Evolutionary conservation across 2,888 invertebrate genomes (phyloP), one percentile per base, ranked within the genome.

Genomic region (Apodemia zela): DNA sequence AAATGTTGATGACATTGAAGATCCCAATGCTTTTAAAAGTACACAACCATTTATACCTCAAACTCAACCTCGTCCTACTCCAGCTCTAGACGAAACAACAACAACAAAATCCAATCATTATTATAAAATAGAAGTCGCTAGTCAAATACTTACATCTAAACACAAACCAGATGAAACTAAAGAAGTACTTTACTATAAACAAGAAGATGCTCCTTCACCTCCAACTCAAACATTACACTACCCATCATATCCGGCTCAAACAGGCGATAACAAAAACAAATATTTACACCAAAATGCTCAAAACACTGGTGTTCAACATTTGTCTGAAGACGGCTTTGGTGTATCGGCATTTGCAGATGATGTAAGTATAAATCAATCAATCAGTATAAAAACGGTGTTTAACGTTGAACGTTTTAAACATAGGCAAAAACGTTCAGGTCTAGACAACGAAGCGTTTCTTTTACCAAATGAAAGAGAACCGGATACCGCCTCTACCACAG

Each of bases 311-410:
- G 77, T 90, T 4, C 87, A 87, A 62, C 89, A 87, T 75, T 76
- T 90, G 67, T 73, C 76, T 63, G 80, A 80, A 68, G 89, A 90
- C 68, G 89, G 89, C 1, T 80, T 80, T 1, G 87, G 82, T 63
- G 80, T 85, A 0, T 84, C 89, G 25, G 89, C 89, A 0, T 88
- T 85, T 61, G 84, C 80, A 61, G 84, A 85, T 29, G 84, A 89
- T 70, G 90, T 91, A 87, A 90, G 90, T 89, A 87, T 77, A 38
- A 63, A 45, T 49, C 33, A 62, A 17, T n/a, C 47, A 47, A 47
- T n/a, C 33, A 64, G 51, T 65, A 72, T 67, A 51, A 67, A 65
- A 65, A 75, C 70, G 21, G 1, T 21, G 21, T 21, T 21, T 21
- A 21, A 21, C 21, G 21, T 21, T 21, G 2, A 21, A 21, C 21